Evolutionary conservation across 2,113 vertebrate genomes (phyloP), one percentile per base, ranked within the genome.

Genomic region (Pterophyllum scalare): DNA sequence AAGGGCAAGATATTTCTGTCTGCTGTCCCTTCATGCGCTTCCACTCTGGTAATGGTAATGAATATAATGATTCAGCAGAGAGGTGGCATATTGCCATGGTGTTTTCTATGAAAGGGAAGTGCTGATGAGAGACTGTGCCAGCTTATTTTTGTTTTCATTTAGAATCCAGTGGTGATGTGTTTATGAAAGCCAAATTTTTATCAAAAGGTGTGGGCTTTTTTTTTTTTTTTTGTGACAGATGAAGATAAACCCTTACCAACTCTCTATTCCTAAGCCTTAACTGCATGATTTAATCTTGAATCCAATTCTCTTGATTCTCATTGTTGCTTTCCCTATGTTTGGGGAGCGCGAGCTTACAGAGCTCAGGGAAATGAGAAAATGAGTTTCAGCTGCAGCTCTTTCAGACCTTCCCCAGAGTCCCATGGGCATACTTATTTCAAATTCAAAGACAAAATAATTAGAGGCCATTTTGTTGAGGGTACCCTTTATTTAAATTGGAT

Each of bases 381-480:
- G 33, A 77, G 79, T 89, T 92, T 89, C 81, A 83, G 89, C 86
- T 90, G 85, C 77, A 77, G 81, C 74, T 75, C 38, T 79, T 31
- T 80, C 81, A 86, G 87, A 88, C 88, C 84, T 88, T 86, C 87
- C 33, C 83, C 84, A 26, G 46, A 56, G 75, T 90, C 92, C 46
- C 52, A 13, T 61, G 87, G 59, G 88, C 56, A 81, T 93, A 90
- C 88, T 87, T 74, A 76, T 86, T 91, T 90, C 62, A 78, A 84
- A 92, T 88, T 89, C 91, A 93, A 89, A 91, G 88, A 86, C 84
- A 83, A 89, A 92, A 89, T 94, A 92, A 94, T 95, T 92, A 94
- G 81, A 95, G 87, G 82, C 77, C 49, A 43, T 92, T 92, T 94
- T 82, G 78, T 89, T 78, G 84, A 83, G 81, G 78, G 70, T 83